Base-by-base conservation (phyloP, 2,797 vertebrate genomes). In the Numenius phaeopus region DNA sequence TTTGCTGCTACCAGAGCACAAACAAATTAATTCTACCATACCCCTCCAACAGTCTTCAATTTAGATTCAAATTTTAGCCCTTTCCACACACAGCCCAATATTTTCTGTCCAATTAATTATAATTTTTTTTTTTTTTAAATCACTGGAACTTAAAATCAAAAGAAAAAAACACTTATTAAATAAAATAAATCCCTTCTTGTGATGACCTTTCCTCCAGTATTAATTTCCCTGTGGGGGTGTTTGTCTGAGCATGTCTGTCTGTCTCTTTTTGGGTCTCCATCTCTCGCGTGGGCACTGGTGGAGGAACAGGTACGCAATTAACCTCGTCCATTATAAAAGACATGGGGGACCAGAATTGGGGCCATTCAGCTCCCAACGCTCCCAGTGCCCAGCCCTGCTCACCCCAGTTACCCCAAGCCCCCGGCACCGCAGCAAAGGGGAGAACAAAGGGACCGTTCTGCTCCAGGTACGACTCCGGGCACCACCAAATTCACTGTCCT, bases 21-120 rank as follows among this genome's bases (percentile, higher is more conserved):
- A 95, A 89, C 83, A 89, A 91, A 92, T 96, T 90, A 89, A 93
- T 90, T 85, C 69, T 30, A 17, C 50, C 46, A 1, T 23, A 65
- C 8, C 39, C 55, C 76, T 80, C 86, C 26, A 46, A 67, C 21
- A 42, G 19, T 42, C 67, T 42, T 37, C 5, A 1, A 42, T 69
- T 76, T 20, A 44, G 34, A 75, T 83, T 67, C 66, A 9, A 29
- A 59, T 76, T 94, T 62, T 37, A 82, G 79, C 66, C 40, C 39
- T 67, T 91, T 64, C 58, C 42, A 61, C 44, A 7, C 7, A 42
- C 20, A 77, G 27, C 6, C 32, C 2, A 0, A 7, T 39, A 54
- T 61, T 64, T 89, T 49, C 54, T 9, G 5, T 23, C 24, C 23
- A 62, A 49, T 73, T 54, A 30, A 52, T 52, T 14, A 34, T 3